Evolutionary conservation across 2,113 vertebrate genomes (phyloP), one percentile per base, ranked within the genome.

Genomic region (Callipepla californica): DNA sequence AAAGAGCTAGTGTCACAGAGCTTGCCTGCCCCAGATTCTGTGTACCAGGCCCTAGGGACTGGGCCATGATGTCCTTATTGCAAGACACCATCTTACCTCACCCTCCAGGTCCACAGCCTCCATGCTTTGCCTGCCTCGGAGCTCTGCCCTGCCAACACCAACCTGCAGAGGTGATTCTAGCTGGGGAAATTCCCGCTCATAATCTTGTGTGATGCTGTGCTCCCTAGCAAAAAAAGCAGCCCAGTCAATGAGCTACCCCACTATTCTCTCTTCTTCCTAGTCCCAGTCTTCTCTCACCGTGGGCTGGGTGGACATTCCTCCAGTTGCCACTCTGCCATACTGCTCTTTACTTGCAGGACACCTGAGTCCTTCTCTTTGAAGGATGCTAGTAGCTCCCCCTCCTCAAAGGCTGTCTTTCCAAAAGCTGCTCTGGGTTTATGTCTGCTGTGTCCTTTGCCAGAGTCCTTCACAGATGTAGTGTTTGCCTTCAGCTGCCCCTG

Each of bases 191-290:
- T 98, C 97, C 38, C 4, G 93, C 32, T 98, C 97, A 3, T 97
- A 98, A 73, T 99, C 98, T 53, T 5, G 96, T 85, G 97, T 98
- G 90, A 98, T 97, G 76, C 83, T 97, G 79, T 98, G 97, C 92
- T 97, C 95, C 81, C 97, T 98, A 87, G 47, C 42, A 78, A 93
- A 93, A 58, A 18, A 94, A 95, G 70, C 5, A 51, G 22, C 1
- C 3, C 26, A n/a, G 19, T 80, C 22, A 68, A 66, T 83, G 23
- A 65, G 67, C 26, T 3, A 45, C 14, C 45, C 30, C 42, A 57
- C 19, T 32, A 81, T 72, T 26, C 17, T 28, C 38, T 68, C 36
- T 68, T 79, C 55, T 28, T 87, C 58, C 30, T 48, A 78, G 32
- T 4, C 55, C 57, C 55, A 90, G 58, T 26, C 15, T 26, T 67